Conservation (phyloP, 1,140 invertebrate genomes). For the Leguminivora glycinivorella region DNA sequence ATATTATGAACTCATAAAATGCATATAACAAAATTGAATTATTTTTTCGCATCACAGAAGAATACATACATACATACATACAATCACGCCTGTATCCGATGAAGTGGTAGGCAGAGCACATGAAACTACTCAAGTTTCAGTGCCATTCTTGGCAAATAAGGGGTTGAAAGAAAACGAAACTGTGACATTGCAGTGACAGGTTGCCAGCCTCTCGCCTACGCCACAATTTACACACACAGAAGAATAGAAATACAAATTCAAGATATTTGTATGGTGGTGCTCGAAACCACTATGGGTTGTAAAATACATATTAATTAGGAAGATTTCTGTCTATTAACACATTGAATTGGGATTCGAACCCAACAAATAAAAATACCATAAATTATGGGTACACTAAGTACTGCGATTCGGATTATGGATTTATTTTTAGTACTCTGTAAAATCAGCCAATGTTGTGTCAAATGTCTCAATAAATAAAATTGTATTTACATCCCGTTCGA, state of each 20-base stretch:
- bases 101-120: too few species aligned
- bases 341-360: conserved; percentile 38
- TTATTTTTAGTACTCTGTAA: conserved; percentile 32
- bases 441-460: conserved; percentile 44
- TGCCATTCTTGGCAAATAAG: too few species aligned
- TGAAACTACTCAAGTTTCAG: too few species aligned
- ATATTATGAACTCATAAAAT: neutral
- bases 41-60: neutral
- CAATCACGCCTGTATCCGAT: too few species aligned
- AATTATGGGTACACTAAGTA: neutral
- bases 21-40: neutral
- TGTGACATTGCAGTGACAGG: too few species aligned
- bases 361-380: conserved; percentile 14
- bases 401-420: neutral
- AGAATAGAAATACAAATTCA: neutral
- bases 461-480: conserved; percentile 36
- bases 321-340: neutral
- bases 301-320: neutral
- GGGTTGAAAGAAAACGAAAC: too few species aligned
- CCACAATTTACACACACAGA: too few species aligned
- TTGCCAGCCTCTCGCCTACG: too few species aligned
- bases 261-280: neutral
- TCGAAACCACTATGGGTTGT: conserved; percentile 8
- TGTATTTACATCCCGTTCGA: neutral
- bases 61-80: too few species aligned